Evolutionary conservation across 2,797 vertebrate genomes (phyloP).

Genomic region (Aphelocoma californica): DNA sequence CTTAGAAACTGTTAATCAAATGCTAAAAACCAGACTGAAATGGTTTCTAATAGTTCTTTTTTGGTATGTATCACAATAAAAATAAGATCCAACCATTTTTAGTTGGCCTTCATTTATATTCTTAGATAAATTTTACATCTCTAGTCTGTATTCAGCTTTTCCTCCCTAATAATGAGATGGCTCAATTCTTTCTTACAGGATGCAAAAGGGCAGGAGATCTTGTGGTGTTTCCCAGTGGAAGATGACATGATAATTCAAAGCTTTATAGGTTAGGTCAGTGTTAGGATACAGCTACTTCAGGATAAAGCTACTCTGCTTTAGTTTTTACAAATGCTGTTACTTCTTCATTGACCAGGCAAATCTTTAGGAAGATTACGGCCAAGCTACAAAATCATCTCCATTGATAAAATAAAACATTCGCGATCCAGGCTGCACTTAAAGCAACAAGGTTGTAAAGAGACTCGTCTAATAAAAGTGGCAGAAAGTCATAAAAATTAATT

Average conservation of each 20-base stretch:
- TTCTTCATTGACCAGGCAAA: not conserved
- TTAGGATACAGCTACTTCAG: not conserved
- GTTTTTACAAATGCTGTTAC: not conserved
- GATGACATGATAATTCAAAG: not conserved
- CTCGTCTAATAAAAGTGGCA: not conserved
- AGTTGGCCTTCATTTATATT: not conserved
- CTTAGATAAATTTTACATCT: not conserved
- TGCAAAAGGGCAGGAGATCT: not conserved
- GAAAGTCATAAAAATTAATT: not conserved
- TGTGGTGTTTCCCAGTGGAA: not conserved
- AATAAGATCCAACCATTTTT: not conserved
- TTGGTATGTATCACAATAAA: not conserved
- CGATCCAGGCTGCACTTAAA: not conserved
- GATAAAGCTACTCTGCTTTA: not conserved
- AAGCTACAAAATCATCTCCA: not conserved
- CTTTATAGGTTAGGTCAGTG: not conserved
- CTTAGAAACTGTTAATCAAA: not conserved
- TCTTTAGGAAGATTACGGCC: not conserved
- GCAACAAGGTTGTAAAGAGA: not conserved
- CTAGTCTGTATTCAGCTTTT: not conserved
- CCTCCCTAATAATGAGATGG: not conserved
- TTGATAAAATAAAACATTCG: not conserved
- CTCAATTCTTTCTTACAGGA: not conserved
- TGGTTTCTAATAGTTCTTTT: not conserved
- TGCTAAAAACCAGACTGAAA: not conserved